A percentile compares a stretch with the other conserved stretches of the same genome.
phyloP scores from a whole-genome alignment of 2,113 vertebrate genomes.

The Gobius niger region DNA sequence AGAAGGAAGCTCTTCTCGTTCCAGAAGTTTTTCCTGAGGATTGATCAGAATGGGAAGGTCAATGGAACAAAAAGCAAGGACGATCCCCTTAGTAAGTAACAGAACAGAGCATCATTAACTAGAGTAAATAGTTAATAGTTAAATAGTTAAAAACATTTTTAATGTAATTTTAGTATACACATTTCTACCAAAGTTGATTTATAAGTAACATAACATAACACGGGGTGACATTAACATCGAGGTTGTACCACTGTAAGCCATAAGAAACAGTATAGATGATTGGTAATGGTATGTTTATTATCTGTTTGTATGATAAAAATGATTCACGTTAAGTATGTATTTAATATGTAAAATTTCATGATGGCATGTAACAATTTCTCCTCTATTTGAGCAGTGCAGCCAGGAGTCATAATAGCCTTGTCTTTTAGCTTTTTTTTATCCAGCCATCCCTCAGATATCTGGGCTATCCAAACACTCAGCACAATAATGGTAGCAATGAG shows the following conservation, averaged over 20 bases:
- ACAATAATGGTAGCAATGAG: constrained; percentile 68
- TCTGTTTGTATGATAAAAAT: no score
- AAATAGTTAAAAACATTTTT: no score
- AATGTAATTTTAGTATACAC: not conserved
- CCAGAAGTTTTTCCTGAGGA: constrained; percentile 96
- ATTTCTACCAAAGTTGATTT: no score
- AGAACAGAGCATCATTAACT: not conserved
- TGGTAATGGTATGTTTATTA: no score
- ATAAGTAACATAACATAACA: no score
- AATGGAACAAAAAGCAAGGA: constrained; percentile 95
- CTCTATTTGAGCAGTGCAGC: not conserved
- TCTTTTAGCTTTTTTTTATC: constrained; percentile 58
- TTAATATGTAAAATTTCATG: not conserved
- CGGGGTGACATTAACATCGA: no score
- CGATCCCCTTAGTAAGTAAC: constrained; percentile 91
- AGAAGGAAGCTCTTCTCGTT: constrained; percentile 94
- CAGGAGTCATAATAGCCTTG: constrained; percentile 11
- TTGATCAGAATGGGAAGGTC: constrained; percentile 90
- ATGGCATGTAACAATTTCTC: not conserved
- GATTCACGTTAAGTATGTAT: no score
- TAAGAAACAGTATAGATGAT: no score
- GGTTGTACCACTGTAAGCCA: no score
- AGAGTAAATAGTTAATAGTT: no score
- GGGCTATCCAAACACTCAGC: constrained; percentile 73
- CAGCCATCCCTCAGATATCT: constrained; percentile 70